Conservation (phyloP, 37 sponge, comb jelly and placozoan species). For the Axinella damicornis region DNA sequence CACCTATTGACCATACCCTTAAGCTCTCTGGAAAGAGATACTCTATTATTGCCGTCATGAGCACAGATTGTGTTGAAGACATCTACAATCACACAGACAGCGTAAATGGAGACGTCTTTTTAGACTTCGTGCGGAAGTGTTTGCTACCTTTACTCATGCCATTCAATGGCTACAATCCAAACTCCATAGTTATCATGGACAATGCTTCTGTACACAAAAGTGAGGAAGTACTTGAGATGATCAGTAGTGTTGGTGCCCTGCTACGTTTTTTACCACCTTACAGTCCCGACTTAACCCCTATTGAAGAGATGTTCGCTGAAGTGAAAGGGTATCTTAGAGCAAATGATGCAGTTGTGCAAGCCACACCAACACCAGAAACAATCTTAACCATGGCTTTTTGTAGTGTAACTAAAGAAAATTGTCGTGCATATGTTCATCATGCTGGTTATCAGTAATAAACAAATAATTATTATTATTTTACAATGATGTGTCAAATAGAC, state of each 20-base stretch:
- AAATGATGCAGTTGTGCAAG: not conserved
- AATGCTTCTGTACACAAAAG: not conserved
- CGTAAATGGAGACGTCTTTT: too few relatives aligned
- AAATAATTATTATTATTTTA: not conserved
- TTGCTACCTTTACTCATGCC: too few relatives aligned
- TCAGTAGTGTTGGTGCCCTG: constrained; percentile 4
- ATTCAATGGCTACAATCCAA: too few relatives aligned
- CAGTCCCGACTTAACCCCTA: not conserved
- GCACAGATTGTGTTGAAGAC: too few relatives aligned
- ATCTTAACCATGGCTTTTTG: not conserved
- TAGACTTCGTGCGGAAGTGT: too few relatives aligned
- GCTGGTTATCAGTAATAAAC: not conserved
- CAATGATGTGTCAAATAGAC: not conserved
- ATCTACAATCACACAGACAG: too few relatives aligned
- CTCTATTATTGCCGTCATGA: too few relatives aligned
- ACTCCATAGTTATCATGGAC: too few relatives aligned
- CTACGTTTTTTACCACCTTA: constrained; percentile 1
- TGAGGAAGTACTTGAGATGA: not conserved
- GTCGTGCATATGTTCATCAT: not conserved
- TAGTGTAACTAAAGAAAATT: not conserved
- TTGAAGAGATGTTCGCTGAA: constrained; percentile 5
- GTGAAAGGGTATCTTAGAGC: not conserved
- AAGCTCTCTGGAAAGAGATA: too few relatives aligned
- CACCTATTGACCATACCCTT: too few relatives aligned
- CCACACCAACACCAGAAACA: not conserved